Evolutionary conservation across 2,888 invertebrate genomes (phyloP), one percentile per base, ranked within the genome.

Genomic region (Deroplatys truncata): DNA sequence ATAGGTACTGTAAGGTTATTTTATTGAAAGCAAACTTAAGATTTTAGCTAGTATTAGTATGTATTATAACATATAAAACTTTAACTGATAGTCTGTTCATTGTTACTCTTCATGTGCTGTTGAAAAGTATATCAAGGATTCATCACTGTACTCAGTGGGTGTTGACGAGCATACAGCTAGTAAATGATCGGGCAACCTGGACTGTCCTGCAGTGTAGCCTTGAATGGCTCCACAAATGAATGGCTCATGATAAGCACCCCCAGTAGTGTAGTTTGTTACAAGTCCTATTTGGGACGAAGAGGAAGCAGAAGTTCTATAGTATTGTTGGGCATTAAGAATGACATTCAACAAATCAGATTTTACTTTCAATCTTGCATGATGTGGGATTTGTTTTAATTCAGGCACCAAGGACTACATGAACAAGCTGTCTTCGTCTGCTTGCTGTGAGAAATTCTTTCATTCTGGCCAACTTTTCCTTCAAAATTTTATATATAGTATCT

Each of bases 241-340:
- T n/a, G n/a, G n/a, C n/a, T 84, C 84, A 7, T 84, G 84, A 84
- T 28, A 84, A 4, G 28, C 5, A 29, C 3, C 49, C 43, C 85
- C 15, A 85, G 49, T 49, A 31, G 85, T 4, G 8, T 85, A 85
- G 13, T 85, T 85, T 85, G 15, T 8, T 85, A 16, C 35, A 85
- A 25, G 8, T 28, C 31, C 20, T 31, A 31, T 8, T 29, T 28
- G 31, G n/a, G 85, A 85, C 25, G 35, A 85, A 85, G n/a, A n/a
- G n/a, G n/a, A n/a, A n/a, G n/a, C n/a, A n/a, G n/a, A n/a, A n/a
- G n/a, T n/a, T n/a, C n/a, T 5, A 29, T 85, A 85, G 8, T 49
- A 85, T 49, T 85, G 85, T 85, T 85, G 85, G n/a, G 85, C 85
- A 85, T 85, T 85, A n/a, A n/a, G n/a, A 43, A 85, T 15, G 8